Conservation (phyloP, 2,888 invertebrate genomes). For the Hirudinaria manillensis region DNA sequence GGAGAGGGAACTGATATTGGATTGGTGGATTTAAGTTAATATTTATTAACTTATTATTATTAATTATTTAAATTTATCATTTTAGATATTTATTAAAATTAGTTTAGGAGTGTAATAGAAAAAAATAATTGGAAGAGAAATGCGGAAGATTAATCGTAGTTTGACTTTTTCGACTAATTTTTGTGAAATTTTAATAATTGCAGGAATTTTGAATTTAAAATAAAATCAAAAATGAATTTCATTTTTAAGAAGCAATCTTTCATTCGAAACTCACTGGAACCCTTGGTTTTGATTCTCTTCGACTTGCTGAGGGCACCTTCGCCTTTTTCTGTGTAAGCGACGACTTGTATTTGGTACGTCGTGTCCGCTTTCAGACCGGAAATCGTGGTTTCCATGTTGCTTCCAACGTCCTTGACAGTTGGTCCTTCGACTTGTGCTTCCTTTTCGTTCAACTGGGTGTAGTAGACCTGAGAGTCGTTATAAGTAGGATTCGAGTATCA, state of each 20-base stretch:
- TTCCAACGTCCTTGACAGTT: constrained; percentile 70
- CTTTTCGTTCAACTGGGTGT: constrained; percentile 35
- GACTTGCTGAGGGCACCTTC: constrained; percentile 81
- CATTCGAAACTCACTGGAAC: constrained; percentile 39
- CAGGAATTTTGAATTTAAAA: too few species aligned
- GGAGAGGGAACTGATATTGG: constrained; percentile 52
- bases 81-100: too few species aligned
- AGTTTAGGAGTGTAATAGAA: too few species aligned
- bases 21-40: background rate
- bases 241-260: too few species aligned
- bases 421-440: constrained; percentile 40
- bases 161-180: too few species aligned
- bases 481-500: background rate
- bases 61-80: background rate
- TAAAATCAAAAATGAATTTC: too few species aligned
- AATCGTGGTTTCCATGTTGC: constrained; percentile 70
- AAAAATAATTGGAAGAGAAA: too few species aligned
- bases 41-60: background rate
- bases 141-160: too few species aligned
- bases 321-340: constrained; percentile 89
- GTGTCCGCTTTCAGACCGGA: constrained; percentile 90
- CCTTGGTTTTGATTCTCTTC: constrained; percentile 68
- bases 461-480: background rate
- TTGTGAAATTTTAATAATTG: too few species aligned
- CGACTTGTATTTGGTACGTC: constrained; percentile 77